Evolutionary conservation across 2,888 invertebrate species (phyloP), one percentile per base, ranked within the genome.

Genomic region (Formica aserva): DNA sequence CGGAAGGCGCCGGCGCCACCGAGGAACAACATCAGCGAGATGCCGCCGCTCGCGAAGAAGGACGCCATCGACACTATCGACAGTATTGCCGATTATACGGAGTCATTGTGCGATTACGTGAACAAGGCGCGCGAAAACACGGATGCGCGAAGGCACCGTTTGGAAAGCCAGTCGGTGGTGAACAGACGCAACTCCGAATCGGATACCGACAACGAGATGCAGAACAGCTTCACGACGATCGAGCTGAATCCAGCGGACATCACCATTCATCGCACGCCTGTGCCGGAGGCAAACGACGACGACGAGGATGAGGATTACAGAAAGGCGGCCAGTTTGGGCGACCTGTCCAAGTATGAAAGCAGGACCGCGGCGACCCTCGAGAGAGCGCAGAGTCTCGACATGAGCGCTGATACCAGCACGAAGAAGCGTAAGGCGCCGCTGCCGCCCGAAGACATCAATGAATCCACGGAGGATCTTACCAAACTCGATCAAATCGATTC

Each of bases 341-440:
- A 98, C 94, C 95, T 98, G 72, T 97, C 97, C 0, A 96, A 97
- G 92, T 97, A 97, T 85, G 95, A 96, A 78, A 95, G 95, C 57
- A 94, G 95, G 84, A 95, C 95, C 11, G 93, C 96, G 3, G 95
- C 95, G 3, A 96, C 97, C 3, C 94, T 97, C 78, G 98, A 98
- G 95, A 95, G 98, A 86, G 97, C 98, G 0, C 97, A 98, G 93
- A 98, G 98, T 91, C 95, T 98, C 63, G 98, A 98, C 88, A 97
- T 97, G 94, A 97, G 97, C 1, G 60, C 60, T 9, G 96, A 96
- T 75, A 93, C 95, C 0, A 95, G 95, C 8, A 95, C 96, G 67
- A 97, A 97, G 91, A 97, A 97, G 91, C 95, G 97, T 38, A 97
- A 97, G 94, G 97, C 96, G 0, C 96, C 96, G 91, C 95, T 96